Evolutionary conservation across 1,140 invertebrate genomes (phyloP).

Genomic region (Scaptomyza graminum): DNA sequence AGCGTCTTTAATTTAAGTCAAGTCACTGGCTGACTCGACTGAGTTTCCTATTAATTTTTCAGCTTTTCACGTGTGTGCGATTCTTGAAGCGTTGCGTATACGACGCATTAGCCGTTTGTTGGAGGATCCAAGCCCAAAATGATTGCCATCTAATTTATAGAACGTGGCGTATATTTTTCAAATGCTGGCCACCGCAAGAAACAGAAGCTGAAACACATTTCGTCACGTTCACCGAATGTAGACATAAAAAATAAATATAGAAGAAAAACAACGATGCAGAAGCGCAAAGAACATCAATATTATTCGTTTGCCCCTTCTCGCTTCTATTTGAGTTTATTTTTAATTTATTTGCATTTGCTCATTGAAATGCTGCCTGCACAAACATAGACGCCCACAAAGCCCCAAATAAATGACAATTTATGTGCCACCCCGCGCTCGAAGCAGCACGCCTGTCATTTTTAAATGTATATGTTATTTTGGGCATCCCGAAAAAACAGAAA

Average conservation of each 20-base stretch:
- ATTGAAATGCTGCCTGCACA: conserved; percentile 81
- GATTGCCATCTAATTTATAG: conserved; percentile 79
- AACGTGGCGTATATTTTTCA: conserved; percentile 65
- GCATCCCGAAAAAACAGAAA: conserved; percentile 23
- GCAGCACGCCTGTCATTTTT: conserved; percentile 46
- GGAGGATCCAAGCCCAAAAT: background rate
- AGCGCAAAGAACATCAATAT: conserved; percentile 71
- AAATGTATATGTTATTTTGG: conserved; percentile 9
- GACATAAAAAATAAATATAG: conserved; percentile 45
- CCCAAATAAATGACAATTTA: conserved; percentile 77
- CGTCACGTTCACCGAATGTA: conserved; percentile 63
- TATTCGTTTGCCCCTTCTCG: conserved; percentile 47
- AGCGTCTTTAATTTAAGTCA: conserved; percentile 52
- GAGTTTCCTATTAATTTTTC: conserved; percentile 44
- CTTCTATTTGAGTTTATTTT: conserved; percentile 66
- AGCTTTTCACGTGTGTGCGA: conserved; percentile 18
- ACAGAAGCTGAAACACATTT: conserved; percentile 55
- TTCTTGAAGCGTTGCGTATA: conserved; percentile 28
- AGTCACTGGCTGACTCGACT: conserved; percentile 26
- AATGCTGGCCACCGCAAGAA: conserved; percentile 40
- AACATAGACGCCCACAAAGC: conserved; percentile 53
- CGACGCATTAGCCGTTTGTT: conserved; percentile 32
- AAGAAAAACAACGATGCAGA: background rate
- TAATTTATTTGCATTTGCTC: conserved; percentile 82
- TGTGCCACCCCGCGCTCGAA: conserved; percentile 42